These are phyloP conservation scores for Ciconia boyciana DNA, from an alignment of 2,113 vertebrate species.

Conservation along the genomic window DNA sequence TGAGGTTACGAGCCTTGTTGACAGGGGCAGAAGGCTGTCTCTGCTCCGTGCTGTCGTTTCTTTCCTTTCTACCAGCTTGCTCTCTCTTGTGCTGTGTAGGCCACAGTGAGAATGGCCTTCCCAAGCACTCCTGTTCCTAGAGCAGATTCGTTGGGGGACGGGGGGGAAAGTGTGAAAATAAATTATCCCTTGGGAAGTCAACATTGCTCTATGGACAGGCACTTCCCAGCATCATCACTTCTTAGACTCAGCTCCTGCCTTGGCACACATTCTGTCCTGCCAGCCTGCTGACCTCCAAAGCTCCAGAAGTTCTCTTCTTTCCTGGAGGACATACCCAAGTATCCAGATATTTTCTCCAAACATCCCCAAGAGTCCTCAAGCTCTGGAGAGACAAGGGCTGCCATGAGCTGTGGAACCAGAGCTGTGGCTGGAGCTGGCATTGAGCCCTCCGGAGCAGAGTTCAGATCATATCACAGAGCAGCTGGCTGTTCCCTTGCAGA, in stretches of 20 bases:
- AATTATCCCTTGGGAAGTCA: not conserved
- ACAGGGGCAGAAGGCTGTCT: not conserved
- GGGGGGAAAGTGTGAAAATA: not conserved
- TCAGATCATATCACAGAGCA: not conserved
- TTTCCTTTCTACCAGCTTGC: not conserved
- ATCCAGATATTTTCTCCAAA: not conserved
- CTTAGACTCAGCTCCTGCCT: not conserved
- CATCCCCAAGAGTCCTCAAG: not conserved
- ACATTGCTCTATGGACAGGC: not conserved
- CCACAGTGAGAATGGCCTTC: not conserved
- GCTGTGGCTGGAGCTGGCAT: not conserved
- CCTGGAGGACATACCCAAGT: not conserved
- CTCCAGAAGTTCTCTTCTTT: not conserved
- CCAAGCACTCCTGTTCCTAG: not conserved
- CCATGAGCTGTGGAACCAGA: not conserved
- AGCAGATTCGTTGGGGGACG: accelerated
- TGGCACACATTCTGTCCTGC: not conserved
- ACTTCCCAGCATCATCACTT: not conserved
- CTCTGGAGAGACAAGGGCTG: not conserved
- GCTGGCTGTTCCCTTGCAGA: not conserved
- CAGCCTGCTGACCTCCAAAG: not conserved
- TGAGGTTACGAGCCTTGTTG: accelerated
- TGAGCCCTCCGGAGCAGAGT: not conserved
- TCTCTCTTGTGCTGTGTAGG: not conserved
- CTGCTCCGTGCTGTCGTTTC: not conserved